Conservation (phyloP, 2,888 invertebrate species). For the Stenodera caucasica region DNA sequence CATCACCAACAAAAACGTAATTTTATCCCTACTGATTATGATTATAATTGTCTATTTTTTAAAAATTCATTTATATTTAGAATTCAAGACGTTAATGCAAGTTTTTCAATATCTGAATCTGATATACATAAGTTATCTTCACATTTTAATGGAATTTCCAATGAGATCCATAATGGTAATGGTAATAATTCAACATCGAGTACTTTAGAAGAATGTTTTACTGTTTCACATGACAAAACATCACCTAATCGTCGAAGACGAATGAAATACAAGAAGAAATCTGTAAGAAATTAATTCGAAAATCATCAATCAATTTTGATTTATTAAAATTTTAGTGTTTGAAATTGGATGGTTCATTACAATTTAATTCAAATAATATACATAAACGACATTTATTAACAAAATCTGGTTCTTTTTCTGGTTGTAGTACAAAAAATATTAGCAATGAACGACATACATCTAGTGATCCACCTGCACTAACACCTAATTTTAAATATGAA, state of each 20-base stretch:
- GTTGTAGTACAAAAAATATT: constrained; percentile 60
- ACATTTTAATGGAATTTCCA: constrained; percentile 33
- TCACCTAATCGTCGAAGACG: constrained; percentile 50
- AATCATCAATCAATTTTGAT: constrained; percentile 10
- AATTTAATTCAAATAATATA: constrained; percentile 31
- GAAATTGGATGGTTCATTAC: constrained; percentile 41
- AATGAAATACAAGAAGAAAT: constrained; percentile 46
- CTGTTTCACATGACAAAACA: constrained; percentile 56
- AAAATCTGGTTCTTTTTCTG: constrained; percentile 76
- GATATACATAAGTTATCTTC: constrained; percentile 74
- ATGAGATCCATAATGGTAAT: constrained; percentile 30
- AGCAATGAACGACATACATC: constrained; percentile 62
- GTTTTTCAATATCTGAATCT: constrained; percentile 85
- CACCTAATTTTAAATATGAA: constrained; percentile 60
- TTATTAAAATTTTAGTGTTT: constrained; percentile 37
- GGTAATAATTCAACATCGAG: constrained; percentile 59
- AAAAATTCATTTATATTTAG: constrained; percentile 17
- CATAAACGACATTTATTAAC: constrained; percentile 55
- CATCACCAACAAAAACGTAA: constrained; percentile 45
- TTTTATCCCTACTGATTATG: constrained; percentile 12
- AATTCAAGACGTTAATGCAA: constrained; percentile 33
- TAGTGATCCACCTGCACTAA: constrained; percentile 65
- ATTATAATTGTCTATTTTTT: neutral
- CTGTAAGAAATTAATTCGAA: constrained; percentile 36
- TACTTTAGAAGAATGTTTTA: constrained; percentile 58